These are phyloP conservation scores for Ochlodes sylvanus DNA, from an alignment of 2,888 invertebrate genomes.

Conservation along the genomic window DNA sequence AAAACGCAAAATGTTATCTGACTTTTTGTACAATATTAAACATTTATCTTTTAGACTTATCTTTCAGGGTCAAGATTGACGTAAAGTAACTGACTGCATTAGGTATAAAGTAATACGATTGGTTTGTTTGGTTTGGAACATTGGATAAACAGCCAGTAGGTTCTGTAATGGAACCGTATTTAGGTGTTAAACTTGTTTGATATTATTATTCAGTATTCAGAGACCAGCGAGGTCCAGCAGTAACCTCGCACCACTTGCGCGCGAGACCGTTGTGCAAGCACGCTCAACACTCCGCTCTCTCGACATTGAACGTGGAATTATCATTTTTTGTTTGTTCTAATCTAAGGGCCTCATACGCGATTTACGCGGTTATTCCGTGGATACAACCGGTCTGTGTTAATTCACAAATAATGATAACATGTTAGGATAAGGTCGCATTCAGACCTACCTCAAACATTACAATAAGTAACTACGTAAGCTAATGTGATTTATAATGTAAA, in stretches of 20 bases:
- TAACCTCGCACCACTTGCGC: constrained; percentile 80
- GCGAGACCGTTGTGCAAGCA: constrained; percentile 49
- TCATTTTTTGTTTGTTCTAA: constrained; percentile 42
- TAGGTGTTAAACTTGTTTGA: constrained; percentile 18
- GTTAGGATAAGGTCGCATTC: too few relatives aligned
- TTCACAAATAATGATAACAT: not conserved
- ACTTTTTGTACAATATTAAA: too few relatives aligned
- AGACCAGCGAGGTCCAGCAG: constrained; percentile 61
- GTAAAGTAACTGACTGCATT: too few relatives aligned
- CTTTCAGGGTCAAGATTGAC: too few relatives aligned
- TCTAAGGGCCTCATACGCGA: constrained; percentile 8
- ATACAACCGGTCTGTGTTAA: not conserved
- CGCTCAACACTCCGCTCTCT: constrained; percentile 66
- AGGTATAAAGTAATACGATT: too few relatives aligned
- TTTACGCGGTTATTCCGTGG: not conserved
- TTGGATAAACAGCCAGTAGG: too few relatives aligned
- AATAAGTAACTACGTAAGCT: too few relatives aligned
- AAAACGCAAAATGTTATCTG: too few relatives aligned
- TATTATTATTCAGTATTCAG: constrained; percentile 15
- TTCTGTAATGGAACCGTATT: not conserved
- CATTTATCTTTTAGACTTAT: too few relatives aligned
- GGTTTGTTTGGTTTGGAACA: too few relatives aligned
- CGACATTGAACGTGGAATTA: constrained; percentile 74
- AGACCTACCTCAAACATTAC: too few relatives aligned
- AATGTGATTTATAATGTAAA: too few relatives aligned